Evolutionary conservation across 2,113 vertebrate species (phyloP).

Genomic region (Noctilio leporinus): DNA sequence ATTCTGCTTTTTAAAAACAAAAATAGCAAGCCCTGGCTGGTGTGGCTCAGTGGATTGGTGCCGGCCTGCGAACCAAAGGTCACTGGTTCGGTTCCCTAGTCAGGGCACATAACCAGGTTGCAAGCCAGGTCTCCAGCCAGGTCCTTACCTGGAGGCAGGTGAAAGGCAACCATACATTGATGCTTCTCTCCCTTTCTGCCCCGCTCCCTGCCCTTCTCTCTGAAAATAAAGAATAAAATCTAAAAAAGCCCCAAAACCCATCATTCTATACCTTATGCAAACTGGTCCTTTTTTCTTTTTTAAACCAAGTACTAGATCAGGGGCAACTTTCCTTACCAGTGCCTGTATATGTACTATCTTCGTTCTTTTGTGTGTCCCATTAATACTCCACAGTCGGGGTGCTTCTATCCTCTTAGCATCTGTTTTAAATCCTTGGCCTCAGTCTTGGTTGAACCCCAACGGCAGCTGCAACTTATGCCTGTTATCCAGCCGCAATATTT

Average conservation of each 20-base stretch:
- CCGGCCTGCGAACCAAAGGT: no score
- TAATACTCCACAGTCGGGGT: neutral
- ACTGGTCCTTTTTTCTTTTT: neutral
- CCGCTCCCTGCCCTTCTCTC: no score
- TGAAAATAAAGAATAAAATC: no score
- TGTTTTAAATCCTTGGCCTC: neutral
- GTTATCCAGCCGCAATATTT: neutral
- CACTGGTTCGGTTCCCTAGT: no score
- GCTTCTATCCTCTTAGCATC: neutral
- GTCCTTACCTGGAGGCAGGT: no score
- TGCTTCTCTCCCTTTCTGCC: no score
- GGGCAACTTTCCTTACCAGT: neutral
- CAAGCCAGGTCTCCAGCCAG: no score
- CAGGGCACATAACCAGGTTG: no score
- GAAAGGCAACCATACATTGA: no score
- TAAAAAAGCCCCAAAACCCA: no score
- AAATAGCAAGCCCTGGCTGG: no score
- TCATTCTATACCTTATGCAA: neutral
- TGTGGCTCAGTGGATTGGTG: no score
- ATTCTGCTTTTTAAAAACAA: conserved; percentile 3
- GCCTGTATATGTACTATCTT: neutral
- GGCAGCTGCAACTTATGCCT: neutral
- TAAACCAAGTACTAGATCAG: neutral
- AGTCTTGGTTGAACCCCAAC: neutral
- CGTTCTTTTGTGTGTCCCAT: neutral